Evolutionary conservation across 2,113 vertebrate species (phyloP).

Genomic region (Microcebus ravelobensis): DNA sequence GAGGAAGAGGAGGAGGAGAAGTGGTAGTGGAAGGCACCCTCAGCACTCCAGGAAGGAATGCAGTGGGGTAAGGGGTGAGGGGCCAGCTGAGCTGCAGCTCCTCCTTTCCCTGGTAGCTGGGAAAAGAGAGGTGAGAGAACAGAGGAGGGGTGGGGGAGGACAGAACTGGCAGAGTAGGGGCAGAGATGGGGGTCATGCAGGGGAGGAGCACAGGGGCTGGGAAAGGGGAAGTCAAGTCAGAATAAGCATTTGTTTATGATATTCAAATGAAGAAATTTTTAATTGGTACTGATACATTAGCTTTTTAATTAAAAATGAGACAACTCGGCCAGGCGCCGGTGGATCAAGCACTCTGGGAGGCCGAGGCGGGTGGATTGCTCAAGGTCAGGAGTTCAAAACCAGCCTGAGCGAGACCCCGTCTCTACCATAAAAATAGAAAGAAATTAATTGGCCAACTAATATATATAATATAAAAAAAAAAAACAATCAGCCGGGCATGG

Average conservation of each 20-base stretch:
- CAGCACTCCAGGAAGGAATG: conserved; percentile 41
- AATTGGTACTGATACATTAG: too few relatives aligned
- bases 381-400: too few relatives aligned
- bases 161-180: not conserved
- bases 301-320: too few relatives aligned
- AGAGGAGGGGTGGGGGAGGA: not conserved
- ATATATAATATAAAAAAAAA: too few relatives aligned
- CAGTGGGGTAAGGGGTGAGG: not conserved
- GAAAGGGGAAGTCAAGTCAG: conserved; percentile 60
- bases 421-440: too few relatives aligned
- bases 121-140: not conserved
- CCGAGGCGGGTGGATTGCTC: too few relatives aligned
- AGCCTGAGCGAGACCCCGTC: too few relatives aligned
- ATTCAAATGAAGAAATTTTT: too few relatives aligned
- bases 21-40: not conserved
- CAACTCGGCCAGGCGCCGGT: fast-evolving
- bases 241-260: conserved; percentile 31
- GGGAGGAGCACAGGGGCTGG: not conserved
- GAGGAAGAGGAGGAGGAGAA: conserved; percentile 1
- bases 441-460: too few relatives aligned
- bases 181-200: not conserved
- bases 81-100: not conserved
- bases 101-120: not conserved
- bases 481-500: too few relatives aligned
- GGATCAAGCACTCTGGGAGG: too few relatives aligned